Base-by-base conservation (phyloP, 2,113 vertebrate genomes). In the Myrmecophaga tridactyla region DNA sequence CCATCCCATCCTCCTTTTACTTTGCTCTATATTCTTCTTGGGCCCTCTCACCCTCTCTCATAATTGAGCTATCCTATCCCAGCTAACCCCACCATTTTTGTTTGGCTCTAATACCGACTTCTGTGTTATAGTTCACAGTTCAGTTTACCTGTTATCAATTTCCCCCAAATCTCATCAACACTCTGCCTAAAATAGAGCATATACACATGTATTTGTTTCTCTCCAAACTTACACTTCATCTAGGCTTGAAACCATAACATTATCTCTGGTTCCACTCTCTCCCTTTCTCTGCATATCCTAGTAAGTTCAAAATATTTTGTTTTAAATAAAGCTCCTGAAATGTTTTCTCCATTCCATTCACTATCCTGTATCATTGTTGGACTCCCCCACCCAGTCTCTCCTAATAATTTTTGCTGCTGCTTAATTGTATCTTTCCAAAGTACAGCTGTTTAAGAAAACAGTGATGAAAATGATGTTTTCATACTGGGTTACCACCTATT, bases 341-440 rank as follows among this genome's bases (percentile, higher is more conserved):
- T 87, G 48, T 58, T 70, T 56, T 75, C 29, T 84, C 39, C 18
- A 9, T 90, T 12, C 36, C 29, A 48, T 31, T 92, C 23, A 75
- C 17, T 92, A 12, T 94, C 6, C 67, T 84, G 14, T 73, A 25
- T 90, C 43, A 77, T 43, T 77, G 56, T 75, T 93, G 34, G 7
- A 36, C 86, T 92, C 29, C 86, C 27, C 36, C 34, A 36, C 25
- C 73, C 21, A 8, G 8, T 65, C 20, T 92, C 41, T 51, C 48
- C 14, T 51, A 29, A 48, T 65, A 29, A 48, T 85, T 89, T 93
- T 88, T 78, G 17, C 67, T 88, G 67, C 48, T 81, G 46, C 36
- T 86, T 91, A 76, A 81, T 86, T 73, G 82, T 85, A 72, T 70
- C 25, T 81, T 94, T 81, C 41, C 41, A 85, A 90, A 92, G 31